Conservation (phyloP, 2,888 invertebrate genomes). For the Leptothorax acervorum region DNA sequence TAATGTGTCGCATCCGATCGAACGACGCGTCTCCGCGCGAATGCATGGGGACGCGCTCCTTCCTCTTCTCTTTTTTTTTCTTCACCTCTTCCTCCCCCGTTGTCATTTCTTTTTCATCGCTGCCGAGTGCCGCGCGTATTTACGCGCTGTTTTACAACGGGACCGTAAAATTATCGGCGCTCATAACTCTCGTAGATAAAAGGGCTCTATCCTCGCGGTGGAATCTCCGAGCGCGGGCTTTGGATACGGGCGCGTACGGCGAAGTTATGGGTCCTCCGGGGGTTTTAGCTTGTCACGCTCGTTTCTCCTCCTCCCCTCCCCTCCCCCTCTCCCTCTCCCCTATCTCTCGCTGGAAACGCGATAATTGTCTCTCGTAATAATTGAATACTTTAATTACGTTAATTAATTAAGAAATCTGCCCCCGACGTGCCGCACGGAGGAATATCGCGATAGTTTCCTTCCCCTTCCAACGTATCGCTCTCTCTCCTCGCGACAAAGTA, state of each 20-base stretch:
- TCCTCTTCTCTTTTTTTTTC: not conserved
- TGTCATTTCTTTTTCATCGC: slow-evolving; percentile 29
- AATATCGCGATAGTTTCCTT: slow-evolving; percentile 12
- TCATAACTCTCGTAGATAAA: slow-evolving; percentile 56
- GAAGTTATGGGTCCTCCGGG: slow-evolving; percentile 50
- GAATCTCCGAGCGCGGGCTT: slow-evolving; percentile 42
- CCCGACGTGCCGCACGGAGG: slow-evolving; percentile 10
- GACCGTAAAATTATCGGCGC: slow-evolving; percentile 52
- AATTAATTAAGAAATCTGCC: slow-evolving; percentile 51
- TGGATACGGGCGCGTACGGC: slow-evolving; percentile 47
- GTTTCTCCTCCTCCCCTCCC: no score
- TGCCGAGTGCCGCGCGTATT: slow-evolving; percentile 37
- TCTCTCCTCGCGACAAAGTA: slow-evolving; percentile 30
- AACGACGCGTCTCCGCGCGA: slow-evolving; percentile 12
- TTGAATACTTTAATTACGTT: slow-evolving; percentile 55
- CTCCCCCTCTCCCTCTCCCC: not conserved
- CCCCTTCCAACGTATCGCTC: not conserved
- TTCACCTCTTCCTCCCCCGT: not conserved
- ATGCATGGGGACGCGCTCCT: not conserved
- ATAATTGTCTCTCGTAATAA: slow-evolving; percentile 54
- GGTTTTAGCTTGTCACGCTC: slow-evolving; percentile 52
- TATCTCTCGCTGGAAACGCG: not conserved
- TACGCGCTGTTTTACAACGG: slow-evolving; percentile 50
- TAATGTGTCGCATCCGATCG: slow-evolving; percentile 8
- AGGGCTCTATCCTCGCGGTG: slow-evolving; percentile 41